These are phyloP conservation scores for Callionymus lyra DNA, from an alignment of 2,113 vertebrate genomes.

Conservation along the genomic window DNA sequence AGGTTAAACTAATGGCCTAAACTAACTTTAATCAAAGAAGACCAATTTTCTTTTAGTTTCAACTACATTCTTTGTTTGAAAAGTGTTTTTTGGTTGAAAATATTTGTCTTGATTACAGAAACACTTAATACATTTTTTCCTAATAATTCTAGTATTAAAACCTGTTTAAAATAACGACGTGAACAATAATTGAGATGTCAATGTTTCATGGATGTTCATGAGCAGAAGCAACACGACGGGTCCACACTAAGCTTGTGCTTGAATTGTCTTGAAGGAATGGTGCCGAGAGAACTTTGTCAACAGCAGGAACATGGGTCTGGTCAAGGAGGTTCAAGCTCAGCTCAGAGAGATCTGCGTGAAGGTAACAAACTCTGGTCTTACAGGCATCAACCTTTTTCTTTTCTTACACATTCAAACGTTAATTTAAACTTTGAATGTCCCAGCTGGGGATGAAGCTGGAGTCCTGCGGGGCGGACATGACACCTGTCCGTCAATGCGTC, in stretches of 20 bases:
- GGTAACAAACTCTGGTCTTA: slow-evolving; percentile 61
- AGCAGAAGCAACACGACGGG: not conserved
- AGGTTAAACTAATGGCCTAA: no score
- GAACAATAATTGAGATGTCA: no score
- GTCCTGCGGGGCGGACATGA: slow-evolving; percentile 71
- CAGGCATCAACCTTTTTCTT: not conserved
- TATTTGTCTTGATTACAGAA: no score
- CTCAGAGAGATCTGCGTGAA: slow-evolving; percentile 89
- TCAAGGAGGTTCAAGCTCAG: slow-evolving; percentile 82
- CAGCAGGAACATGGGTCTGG: slow-evolving; percentile 85
- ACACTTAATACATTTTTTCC: no score
- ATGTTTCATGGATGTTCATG: not conserved
- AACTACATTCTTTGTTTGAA: no score
- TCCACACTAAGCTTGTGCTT: no score
- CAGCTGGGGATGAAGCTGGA: slow-evolving; percentile 80
- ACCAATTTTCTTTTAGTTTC: no score
- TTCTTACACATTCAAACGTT: not conserved
- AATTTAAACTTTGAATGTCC: not conserved
- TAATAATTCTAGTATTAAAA: no score
- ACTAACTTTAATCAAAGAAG: no score
- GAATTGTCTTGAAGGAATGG: slow-evolving; percentile 75
- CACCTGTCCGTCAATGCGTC: slow-evolving; percentile 79
- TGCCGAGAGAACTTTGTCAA: slow-evolving; percentile 94
- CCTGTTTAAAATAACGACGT: no score
- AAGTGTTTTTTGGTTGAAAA: no score